Evolutionary conservation across 1,140 invertebrate species (phyloP), one percentile per base, ranked within the genome.

Genomic region (Rhizoglyphus robini): DNA sequence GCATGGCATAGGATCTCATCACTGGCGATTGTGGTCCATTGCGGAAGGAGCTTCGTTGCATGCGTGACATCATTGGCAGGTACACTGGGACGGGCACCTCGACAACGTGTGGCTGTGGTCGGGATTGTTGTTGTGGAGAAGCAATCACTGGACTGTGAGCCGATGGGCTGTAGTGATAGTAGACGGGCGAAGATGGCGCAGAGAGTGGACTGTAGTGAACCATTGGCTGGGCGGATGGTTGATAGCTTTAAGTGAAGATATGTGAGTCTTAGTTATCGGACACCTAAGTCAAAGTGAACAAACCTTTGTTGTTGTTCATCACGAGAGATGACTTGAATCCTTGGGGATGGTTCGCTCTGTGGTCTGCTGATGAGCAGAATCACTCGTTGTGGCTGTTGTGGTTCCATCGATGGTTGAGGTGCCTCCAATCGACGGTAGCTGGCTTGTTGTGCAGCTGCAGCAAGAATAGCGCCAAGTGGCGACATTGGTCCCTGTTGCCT

Each of bases 41-140:
- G 3, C 48, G 48, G 11, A 51, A 25, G 11, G 47, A 20, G 5
- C 11, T 13, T 51, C 15, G 15, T 3, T 20, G 41, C 23, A 46
- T 20, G 23, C 41, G n/a, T n/a, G n/a, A n/a, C n/a, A n/a, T 8
- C 27, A 60, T n/a, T 29, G 58, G 58, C 15, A 60, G 8, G 29
- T 60, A 60, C 15, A 60, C 11, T 18, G 58, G 58, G 1, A 60
- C 58, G 18, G 58, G 58, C 31, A 60, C 58, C 29, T 60, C 58
- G 27, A 46, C 58, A 30, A 46, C 32, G 11, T 60, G 58, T 46
- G 58, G 58, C 3, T 20, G 51, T 32, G 23, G 8, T 8, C 18
- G 1, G 2, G 30, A 2, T 23, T 60, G 27, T 27, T 30, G 30
- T 23, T 3, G 3, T 46, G 58, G 38, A 8, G 25, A 8, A 38